Base-by-base conservation (phyloP, 2,888 invertebrate genomes). In the Mimumesa dahlbomi region DNA sequence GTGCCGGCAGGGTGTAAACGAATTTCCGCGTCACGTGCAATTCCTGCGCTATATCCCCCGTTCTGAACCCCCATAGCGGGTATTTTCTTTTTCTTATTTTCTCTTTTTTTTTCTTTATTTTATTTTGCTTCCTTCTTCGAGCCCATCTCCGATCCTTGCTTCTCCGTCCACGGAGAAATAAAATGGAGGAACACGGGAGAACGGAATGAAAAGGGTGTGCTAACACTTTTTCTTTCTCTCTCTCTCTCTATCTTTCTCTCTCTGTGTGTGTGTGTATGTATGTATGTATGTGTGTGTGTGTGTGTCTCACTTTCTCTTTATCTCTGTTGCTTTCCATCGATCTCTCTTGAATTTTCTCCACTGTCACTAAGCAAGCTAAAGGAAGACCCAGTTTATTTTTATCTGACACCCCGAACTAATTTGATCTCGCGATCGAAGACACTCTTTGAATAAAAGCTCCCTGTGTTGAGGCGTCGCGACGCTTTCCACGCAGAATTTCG, bases 361-460 rank as follows among this genome's bases (percentile, higher is more conserved):
- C n/a, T n/a, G n/a, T n/a, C n/a, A n/a, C n/a, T n/a, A n/a, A n/a
- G n/a, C n/a, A n/a, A n/a, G 22, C 25, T 25, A 38, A 31, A 57
- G 22, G 18, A 43, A 42, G 36, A 22, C 5, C 61, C 57, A 73
- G 61, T 78, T 76, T 74, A 76, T 82, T 82, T 81, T 82, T 72
- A 79, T 65, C 59, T n/a, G 63, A 69, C 77, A 40, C 63, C 68
- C 57, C 49, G 61, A 78, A 75, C 81, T 82, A 82, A 82, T 82
- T 82, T 73, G 71, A 82, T 82, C 73, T 65, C 73, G 61, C 71
- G 67, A 74, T 78, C 69, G 61, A 56, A 57, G 72, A 69, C 72
- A 56, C 67, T 73, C 78, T 69, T 78, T 77, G 82, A 79, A 82
- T 82, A 81, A 81, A 76, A 75, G 73, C 70, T 45, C 62, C 34